Evolutionary conservation across 1,140 invertebrate species (phyloP).

Genomic region (Solen grandis): DNA sequence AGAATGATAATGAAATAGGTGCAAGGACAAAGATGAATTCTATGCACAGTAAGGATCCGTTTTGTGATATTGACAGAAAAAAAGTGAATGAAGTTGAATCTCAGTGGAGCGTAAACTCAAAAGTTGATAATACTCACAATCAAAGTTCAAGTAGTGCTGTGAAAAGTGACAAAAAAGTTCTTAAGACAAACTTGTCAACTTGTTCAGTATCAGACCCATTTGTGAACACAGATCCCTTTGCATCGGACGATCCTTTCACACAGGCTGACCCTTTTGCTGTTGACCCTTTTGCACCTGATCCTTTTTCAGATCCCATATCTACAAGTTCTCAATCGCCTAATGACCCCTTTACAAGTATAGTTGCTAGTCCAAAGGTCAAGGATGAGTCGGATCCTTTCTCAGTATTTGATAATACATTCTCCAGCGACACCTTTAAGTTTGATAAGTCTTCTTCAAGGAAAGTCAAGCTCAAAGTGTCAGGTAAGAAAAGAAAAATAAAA

Average conservation of each 20-base stretch:
- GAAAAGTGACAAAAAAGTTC: too few species aligned
- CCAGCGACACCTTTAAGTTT: slow-evolving; percentile 48
- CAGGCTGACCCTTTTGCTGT: slow-evolving; percentile 60
- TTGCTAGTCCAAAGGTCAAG: slow-evolving; percentile 9
- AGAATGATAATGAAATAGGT: too few species aligned
- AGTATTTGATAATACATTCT: slow-evolving; percentile 61
- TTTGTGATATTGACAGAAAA: too few species aligned
- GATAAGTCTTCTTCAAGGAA: slow-evolving; percentile 48
- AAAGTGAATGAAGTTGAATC: too few species aligned
- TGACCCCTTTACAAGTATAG: slow-evolving; percentile 45
- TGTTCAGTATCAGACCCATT: slow-evolving; percentile 37
- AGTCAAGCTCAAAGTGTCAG: slow-evolving; percentile 33
- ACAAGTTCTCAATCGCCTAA: not conserved
- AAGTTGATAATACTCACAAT: too few species aligned
- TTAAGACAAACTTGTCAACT: too few species aligned
- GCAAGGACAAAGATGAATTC: too few species aligned
- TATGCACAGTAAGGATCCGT: too few species aligned
- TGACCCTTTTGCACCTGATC: slow-evolving; percentile 61
- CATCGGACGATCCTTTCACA: slow-evolving; percentile 62
- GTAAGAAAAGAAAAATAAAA: too few species aligned
- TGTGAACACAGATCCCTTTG: slow-evolving; percentile 53
- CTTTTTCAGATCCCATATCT: slow-evolving; percentile 14
- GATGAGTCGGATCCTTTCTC: slow-evolving; percentile 60
- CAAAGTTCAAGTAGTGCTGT: too few species aligned
- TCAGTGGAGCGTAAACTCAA: too few species aligned